phyloP scores from a whole-genome alignment of 2,113 vertebrate genomes.

The Taxidea taxus region DNA sequence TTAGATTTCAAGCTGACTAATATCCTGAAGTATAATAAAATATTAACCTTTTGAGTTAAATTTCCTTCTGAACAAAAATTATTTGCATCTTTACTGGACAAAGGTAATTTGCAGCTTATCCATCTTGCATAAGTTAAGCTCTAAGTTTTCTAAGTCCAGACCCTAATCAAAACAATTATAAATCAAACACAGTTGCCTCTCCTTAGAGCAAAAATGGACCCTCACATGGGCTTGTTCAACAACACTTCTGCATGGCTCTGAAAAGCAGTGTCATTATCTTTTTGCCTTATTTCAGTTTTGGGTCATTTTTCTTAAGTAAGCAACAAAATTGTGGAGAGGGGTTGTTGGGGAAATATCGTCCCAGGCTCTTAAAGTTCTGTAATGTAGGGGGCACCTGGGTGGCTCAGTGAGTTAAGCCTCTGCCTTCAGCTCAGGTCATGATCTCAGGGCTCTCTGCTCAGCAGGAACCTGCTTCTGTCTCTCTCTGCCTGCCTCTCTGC shows the following conservation, averaged over 20 bases:
- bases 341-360: not conserved
- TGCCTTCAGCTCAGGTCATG: too few species aligned
- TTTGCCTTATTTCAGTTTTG: slow-evolving; percentile 20
- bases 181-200: not conserved
- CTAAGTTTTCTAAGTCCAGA: not conserved
- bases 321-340: not conserved
- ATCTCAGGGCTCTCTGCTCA: too few species aligned
- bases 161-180: not conserved
- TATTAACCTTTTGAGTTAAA: slow-evolving; percentile 15
- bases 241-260: not conserved
- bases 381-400: not conserved
- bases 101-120: slow-evolving; percentile 25
- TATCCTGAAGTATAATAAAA: not conserved
- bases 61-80: slow-evolving; percentile 14
- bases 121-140: not conserved
- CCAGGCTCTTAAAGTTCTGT: not conserved
- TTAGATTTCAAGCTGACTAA: slow-evolving; percentile 24
- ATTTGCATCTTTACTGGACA: not conserved
- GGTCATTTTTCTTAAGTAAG: slow-evolving; percentile 9
- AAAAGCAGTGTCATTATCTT: not conserved
- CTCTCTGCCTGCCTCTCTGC: too few species aligned
- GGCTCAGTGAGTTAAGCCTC: too few species aligned
- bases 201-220: not conserved
- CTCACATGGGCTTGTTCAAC: not conserved
- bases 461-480: too few species aligned